A percentile compares a stretch with the other conserved stretches of the same genome.
Conservation (phyloP, 2,888 invertebrate species). For the Torymus auratus region DNA sequence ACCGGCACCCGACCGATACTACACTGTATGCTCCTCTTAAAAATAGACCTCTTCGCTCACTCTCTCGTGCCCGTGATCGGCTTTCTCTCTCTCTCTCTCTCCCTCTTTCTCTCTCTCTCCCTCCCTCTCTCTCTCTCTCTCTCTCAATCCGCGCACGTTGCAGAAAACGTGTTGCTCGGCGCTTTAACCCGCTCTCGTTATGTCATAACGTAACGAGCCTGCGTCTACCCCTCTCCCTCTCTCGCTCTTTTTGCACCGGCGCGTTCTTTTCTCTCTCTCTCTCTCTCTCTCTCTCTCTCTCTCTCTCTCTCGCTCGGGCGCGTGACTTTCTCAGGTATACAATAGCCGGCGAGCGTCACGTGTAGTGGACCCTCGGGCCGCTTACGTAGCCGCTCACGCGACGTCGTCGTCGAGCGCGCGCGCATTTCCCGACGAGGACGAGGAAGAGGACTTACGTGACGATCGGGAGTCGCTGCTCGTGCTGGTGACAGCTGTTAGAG, state of each 20-base stretch:
- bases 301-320: background rate
- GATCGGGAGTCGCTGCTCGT: no score
- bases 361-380: background rate
- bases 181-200: background rate
- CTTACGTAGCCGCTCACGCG: slow-evolving; percentile 33
- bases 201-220: slow-evolving; percentile 18
- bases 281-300: background rate
- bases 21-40: slow-evolving; percentile 4
- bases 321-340: slow-evolving; percentile 15
- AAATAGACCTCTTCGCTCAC: slow-evolving; percentile 13
- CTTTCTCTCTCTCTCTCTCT: no score
- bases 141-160: slow-evolving; percentile 22
- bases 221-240: background rate
- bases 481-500: no score
- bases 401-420: background rate
- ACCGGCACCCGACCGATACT: no score
- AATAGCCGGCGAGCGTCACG: slow-evolving; percentile 29
- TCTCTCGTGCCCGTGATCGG: no score
- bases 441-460: no score
- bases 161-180: slow-evolving; percentile 31
- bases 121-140: no score
- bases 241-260: no score
- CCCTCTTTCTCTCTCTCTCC: no score
- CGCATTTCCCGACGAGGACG: background rate
- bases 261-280: background rate